Conservation (phyloP, 2,113 vertebrate genomes). For the Calypte anna region DNA sequence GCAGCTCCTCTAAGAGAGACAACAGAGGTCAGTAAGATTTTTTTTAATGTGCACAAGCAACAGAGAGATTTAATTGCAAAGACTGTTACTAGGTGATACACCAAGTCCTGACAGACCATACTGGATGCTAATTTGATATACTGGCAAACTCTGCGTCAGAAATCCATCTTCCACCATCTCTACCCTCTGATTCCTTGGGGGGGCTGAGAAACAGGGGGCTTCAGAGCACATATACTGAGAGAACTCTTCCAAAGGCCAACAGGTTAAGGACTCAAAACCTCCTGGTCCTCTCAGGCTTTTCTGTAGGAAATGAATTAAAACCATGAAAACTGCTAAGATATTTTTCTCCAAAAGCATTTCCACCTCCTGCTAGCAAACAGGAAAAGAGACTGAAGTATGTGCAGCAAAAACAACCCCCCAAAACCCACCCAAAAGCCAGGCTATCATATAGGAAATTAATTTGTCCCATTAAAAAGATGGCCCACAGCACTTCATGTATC, state of each 20-base stretch:
- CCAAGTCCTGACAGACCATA: conserved; percentile 20
- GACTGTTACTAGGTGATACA: conserved; percentile 64
- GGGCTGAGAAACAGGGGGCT: background rate
- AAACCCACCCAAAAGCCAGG: background rate
- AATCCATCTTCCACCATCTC: background rate
- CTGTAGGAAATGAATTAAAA: background rate
- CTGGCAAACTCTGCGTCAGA: background rate
- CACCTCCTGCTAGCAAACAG: background rate
- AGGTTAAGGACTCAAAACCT: background rate
- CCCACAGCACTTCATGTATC: background rate
- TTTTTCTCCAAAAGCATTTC: background rate
- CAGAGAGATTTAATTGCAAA: conserved; percentile 33
- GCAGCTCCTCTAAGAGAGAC: background rate
- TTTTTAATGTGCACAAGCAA: background rate
- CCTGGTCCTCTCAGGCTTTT: background rate
- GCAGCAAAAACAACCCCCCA: background rate
- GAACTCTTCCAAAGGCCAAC: background rate
- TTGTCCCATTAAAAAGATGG: background rate
- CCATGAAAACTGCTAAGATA: background rate
- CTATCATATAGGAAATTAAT: background rate
- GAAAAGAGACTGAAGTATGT: background rate
- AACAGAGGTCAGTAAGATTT: background rate
- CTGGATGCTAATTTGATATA: conserved; percentile 17
- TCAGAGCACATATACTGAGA: background rate
- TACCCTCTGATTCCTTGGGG: background rate